Base-by-base conservation (phyloP, 1,140 invertebrate species). In the Drosophila prosaltans region DNA sequence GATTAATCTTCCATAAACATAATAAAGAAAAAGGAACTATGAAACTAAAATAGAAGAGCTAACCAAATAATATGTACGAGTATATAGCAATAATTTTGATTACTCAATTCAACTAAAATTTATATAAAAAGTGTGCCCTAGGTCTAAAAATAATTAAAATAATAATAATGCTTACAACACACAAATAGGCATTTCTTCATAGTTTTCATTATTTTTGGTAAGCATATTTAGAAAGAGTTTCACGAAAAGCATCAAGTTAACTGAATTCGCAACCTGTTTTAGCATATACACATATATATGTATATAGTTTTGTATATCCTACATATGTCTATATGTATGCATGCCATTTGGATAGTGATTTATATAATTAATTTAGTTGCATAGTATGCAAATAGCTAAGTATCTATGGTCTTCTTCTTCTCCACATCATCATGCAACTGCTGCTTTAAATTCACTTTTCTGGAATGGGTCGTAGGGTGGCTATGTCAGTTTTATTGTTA, bases 401-500 rank as follows among this genome's bases (percentile, higher is more conserved):
- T 28, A 24, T 39, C 48, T 51, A 21, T 51, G 45, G 45, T 51
- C 45, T 6, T 48, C 26, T 40, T 16, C 45, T 24, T 2, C 16
- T n/a, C 40, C 10, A 45, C 24, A 1, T 36, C 32, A 36, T 36
- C 32, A 36, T 36, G 1, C 32, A 36, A 3, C 6, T 6, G 6
- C 60, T 43, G 39, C 11, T 24, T 40, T 16, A 51, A 6, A 26
- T 59, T 86, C 28, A 91, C 66, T 91, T 91, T 66, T 91, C 90
- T 75, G 90, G 90, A 91, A 91, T 91, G 86, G 90, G 82, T 57
- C 69, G 72, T 71, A 91, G 73, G 28, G 90, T 80, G 36, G 83
- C 32, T n/a, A 28, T 32, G 1, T 89, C 73, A 16, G 54, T 54
- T 69, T 91, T 89, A 9, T 26, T 67, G 57, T 39, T 84, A 0